Conservation (phyloP, 2,113 vertebrate genomes). For the Spea multiplicata region DNA sequence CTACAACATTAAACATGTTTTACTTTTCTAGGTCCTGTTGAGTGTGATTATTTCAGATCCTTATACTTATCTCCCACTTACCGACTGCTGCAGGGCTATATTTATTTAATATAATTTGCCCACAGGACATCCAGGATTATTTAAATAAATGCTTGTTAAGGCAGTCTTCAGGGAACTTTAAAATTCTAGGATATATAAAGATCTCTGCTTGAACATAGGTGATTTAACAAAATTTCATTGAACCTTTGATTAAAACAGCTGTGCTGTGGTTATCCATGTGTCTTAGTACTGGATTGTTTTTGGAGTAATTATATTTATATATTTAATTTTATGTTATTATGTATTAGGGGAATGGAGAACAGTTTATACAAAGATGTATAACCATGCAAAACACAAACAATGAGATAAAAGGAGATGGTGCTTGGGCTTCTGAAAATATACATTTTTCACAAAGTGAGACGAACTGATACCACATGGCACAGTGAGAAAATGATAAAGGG, state of each 20-base stretch:
- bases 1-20: neutral
- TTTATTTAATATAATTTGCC: neutral
- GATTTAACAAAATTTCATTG: neutral
- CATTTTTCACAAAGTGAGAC: no score
- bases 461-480: no score
- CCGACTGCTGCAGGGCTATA: neutral
- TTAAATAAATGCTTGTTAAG: neutral
- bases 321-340: neutral
- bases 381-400: neutral
- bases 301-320: neutral
- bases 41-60: neutral
- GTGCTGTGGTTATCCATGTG: neutral
- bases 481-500: no score
- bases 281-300: neutral
- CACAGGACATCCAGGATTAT: neutral
- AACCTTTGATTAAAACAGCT: conserved; percentile 1
- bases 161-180: neutral
- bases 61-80: neutral
- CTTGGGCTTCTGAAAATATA: neutral
- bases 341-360: neutral
- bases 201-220: conserved; percentile 1
- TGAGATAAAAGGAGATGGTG: neutral
- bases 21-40: neutral
- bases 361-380: neutral
- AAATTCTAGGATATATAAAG: neutral